Base-by-base conservation (phyloP, 2,888 invertebrate genomes). In the Cactoblastis cactorum region DNA sequence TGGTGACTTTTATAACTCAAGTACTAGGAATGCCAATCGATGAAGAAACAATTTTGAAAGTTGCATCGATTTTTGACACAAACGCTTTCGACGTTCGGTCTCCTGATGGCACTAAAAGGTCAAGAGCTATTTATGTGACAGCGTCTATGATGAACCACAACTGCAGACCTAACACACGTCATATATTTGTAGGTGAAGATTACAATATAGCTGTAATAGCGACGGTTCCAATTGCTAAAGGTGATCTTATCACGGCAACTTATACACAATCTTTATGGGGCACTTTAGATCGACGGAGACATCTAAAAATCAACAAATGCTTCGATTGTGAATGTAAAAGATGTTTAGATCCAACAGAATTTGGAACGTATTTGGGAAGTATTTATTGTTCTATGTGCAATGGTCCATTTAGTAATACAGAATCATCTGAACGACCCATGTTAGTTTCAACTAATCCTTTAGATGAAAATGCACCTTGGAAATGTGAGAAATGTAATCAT, bases 261-360 rank as follows among this genome's bases (percentile, higher is more conserved):
- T 95, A 95, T 66, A 94, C 94, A 0, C 93, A 95, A 71, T 90
- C 92, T 0, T 73, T 95, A 41, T 92, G 93, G 83, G 93, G 94
- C 12, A 95, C 95, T 1, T 79, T 93, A 12, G 91, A 92, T 53
- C 83, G 95, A 45, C 80, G 94, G 58, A 81, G 89, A 59, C 92
- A 92, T 74, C 77, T 95, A 2, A 86, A 82, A 59, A 84, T 83
- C 48, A 84, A 87, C 1, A 95, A 95, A 77, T 93, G 93, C 70
- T 94, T 95, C 59, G 91, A 91, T 46, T 95, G 95, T 64, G 78
- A 78, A 35, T 95, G 95, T 61, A 76, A 80, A 0, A 85, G 95
- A 53, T 95, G 95, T 64, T 76, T 71, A 22, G 95, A 95, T 78
- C 92, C 94, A 3, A 93, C 93, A 0, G 95, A 95, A 71, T 74